Percentiles rank a stretch among this genome's conserved stretches.
Conservation (phyloP, 1,140 invertebrate species). For the Asbolus verrucosus region DNA sequence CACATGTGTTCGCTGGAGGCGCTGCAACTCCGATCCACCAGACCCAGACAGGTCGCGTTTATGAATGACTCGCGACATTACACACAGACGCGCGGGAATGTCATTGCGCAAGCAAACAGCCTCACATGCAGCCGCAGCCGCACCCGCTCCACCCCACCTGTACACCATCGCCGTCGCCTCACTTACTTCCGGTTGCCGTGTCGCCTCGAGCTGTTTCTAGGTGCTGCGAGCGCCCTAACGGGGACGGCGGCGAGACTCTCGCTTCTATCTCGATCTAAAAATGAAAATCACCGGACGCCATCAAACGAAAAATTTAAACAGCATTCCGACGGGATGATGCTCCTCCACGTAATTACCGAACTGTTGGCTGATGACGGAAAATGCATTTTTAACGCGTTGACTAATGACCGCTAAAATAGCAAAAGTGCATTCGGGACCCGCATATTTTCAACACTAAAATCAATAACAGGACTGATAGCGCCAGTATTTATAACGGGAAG, state of each 20-base stretch:
- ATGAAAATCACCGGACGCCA: too few relatives aligned
- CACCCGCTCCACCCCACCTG: constrained; percentile 36
- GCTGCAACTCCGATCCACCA: constrained; percentile 32
- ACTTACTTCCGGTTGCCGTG: constrained; percentile 24
- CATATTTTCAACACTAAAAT: background rate
- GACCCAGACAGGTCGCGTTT: constrained; percentile 41
- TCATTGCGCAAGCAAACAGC: constrained; percentile 45
- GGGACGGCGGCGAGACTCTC: background rate
- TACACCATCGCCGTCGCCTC: constrained; percentile 26
- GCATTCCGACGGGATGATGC: background rate
- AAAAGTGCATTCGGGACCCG: constrained; percentile 23
- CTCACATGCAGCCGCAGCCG: constrained; percentile 30
- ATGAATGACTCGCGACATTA: constrained; percentile 50
- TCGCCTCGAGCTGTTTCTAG: constrained; percentile 14
- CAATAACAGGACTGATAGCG: constrained; percentile 5
- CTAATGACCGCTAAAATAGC: constrained; percentile 8
- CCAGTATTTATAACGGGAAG: background rate
- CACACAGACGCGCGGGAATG: constrained; percentile 48
- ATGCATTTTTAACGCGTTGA: constrained; percentile 7
- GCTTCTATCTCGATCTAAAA: too few relatives aligned
- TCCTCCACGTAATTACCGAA: background rate
- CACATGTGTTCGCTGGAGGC: constrained; percentile 42
- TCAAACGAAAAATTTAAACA: background rate
- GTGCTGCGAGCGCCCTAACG: background rate
- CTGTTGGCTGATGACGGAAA: background rate